Base-by-base conservation (phyloP, 2,797 vertebrate genomes). In the Rhabdomys pumilio region DNA sequence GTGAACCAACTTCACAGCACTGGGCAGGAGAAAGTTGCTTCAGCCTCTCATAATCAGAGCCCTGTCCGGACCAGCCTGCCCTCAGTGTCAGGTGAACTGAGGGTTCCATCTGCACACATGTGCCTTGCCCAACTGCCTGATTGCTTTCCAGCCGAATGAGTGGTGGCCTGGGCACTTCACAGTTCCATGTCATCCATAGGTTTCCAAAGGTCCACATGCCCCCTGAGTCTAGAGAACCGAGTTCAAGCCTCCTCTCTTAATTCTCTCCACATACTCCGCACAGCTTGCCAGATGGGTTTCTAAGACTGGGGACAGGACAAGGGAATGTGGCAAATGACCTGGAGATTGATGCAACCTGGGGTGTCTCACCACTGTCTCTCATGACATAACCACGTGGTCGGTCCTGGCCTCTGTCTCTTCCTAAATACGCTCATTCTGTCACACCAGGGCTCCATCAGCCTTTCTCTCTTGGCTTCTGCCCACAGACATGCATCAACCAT, bases 1-100 rank as follows among this genome's bases (percentile, higher is more conserved):
- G 50, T 61, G 93, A 95, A 96, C 89, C 92, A 94, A 85, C 84
- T 81, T 95, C 93, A 95, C 29, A 93, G 63, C 93, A 19, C 81
- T 80, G 44, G 44, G 81, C 77, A 79, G 89, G 61, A 95, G 44
- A 92, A 50, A 41, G 6, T 41, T 67, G 73, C 55, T 88, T 63
- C 77, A 41, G 55, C 14, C 38, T 34, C 75, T 22, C 7, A 2
- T 50, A 55, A 41, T 44, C 47, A 73, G n/a, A 82, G 61, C 79
- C 69, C 63, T 47, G 0, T 59, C 82, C 65, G 24, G 67, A 47
- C 55, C 65, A 34, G 65, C 75, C 79, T 69, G 41, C 90, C 79
- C 22, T 15, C 86, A 85, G 67, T 94, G 19, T 20, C 53, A 80
- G 50, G 65, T 38, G 63, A 13, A 44, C 81, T 50, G n/a, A 69